Percentiles rank a stretch among this genome's conserved stretches.
These are phyloP conservation scores for Mellilla xanthometata DNA, from an alignment of 2,888 invertebrate genomes.

Conservation along the genomic window DNA sequence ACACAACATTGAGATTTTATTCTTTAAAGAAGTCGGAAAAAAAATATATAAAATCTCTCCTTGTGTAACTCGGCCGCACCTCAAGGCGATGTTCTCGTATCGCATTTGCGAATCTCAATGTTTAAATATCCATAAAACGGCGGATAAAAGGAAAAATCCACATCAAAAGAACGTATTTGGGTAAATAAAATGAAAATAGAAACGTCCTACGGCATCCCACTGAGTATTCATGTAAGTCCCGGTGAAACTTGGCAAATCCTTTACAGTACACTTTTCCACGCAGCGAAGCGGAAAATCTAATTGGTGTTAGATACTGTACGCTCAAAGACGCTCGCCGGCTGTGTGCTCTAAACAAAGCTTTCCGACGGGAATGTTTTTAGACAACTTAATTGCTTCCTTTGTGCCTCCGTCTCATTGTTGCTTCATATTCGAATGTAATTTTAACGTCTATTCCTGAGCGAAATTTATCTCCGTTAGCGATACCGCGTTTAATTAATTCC, in stretches of 20 bases:
- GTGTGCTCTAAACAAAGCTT: constrained; percentile 42
- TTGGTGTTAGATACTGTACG: constrained; percentile 44
- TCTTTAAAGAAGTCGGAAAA: not conserved
- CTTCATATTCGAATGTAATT: constrained; percentile 23
- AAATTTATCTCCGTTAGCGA: constrained; percentile 22
- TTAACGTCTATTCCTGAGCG: constrained; percentile 22
- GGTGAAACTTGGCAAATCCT: constrained; percentile 35
- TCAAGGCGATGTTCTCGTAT: constrained; percentile 1
- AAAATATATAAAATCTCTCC: no score
- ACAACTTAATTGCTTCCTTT: constrained; percentile 52
- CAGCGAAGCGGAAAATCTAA: constrained; percentile 62
- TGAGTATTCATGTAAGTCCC: constrained; percentile 38
- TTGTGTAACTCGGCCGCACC: no score
- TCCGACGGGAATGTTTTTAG: constrained; percentile 43
- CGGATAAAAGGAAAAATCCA: constrained; percentile 13
- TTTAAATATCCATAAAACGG: constrained; percentile 4
- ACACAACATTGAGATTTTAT: no score
- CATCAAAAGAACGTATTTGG: constrained; percentile 18
- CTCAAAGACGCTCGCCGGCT: constrained; percentile 43
- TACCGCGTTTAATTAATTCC: constrained; percentile 24
- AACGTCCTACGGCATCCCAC: constrained; percentile 13
- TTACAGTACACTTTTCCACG: constrained; percentile 55
- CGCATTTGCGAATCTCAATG: constrained; percentile 2
- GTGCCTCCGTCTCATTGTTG: constrained; percentile 34
- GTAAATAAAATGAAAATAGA: constrained; percentile 21